A percentile compares a stretch with the other conserved stretches of the same genome.
Evolutionary conservation across 1,140 invertebrate species (phyloP).

Genomic region (Zaprionus tsacasi): DNA sequence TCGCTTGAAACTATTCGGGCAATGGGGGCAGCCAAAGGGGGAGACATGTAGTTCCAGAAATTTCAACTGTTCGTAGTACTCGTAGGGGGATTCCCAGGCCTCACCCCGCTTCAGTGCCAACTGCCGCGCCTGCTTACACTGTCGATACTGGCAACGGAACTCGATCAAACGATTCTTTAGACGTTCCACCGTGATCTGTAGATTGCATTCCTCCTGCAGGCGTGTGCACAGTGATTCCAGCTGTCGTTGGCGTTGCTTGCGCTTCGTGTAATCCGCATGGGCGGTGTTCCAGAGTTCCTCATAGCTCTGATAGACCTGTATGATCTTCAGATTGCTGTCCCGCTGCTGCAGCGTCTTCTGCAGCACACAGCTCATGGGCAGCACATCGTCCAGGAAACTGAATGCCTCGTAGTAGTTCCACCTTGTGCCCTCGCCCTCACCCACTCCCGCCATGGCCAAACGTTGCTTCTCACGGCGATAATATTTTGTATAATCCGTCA

Average conservation of each 20-base stretch:
- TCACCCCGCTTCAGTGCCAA: conserved; percentile 32
- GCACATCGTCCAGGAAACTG: conserved; percentile 66
- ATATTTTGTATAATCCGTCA: conserved; percentile 71
- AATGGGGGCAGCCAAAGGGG: conserved; percentile 61
- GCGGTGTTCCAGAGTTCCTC: conserved; percentile 71
- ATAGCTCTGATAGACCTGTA: conserved; percentile 64
- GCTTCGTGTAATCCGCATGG: conserved; percentile 74
- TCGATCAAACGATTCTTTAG: conserved; percentile 70
- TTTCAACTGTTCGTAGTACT: conserved; percentile 60
- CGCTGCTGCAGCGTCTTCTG: conserved; percentile 63
- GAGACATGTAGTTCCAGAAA: conserved; percentile 72
- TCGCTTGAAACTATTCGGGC: conserved; percentile 53
- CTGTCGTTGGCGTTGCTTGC: conserved; percentile 55
- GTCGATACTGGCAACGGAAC: conserved; percentile 69
- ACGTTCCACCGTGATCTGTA: conserved; percentile 66
- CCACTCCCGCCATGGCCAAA: conserved; percentile 10
- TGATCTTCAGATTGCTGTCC: conserved; percentile 72
- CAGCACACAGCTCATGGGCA: conserved; percentile 60
- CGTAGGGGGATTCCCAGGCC: conserved; percentile 56
- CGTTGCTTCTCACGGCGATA: conserved; percentile 59
- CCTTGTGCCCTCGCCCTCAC: conserved; percentile 19
- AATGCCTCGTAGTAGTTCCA: conserved; percentile 73
- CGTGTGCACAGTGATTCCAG: conserved; percentile 64
- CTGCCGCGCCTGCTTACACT: conserved; percentile 63
- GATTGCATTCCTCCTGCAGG: conserved; percentile 66